A percentile compares a stretch with the other conserved stretches of the same genome.
These are phyloP conservation scores for Phenganax subtilis DNA, from an alignment of 92 coral and sea anemone species.

Conservation along the genomic window DNA sequence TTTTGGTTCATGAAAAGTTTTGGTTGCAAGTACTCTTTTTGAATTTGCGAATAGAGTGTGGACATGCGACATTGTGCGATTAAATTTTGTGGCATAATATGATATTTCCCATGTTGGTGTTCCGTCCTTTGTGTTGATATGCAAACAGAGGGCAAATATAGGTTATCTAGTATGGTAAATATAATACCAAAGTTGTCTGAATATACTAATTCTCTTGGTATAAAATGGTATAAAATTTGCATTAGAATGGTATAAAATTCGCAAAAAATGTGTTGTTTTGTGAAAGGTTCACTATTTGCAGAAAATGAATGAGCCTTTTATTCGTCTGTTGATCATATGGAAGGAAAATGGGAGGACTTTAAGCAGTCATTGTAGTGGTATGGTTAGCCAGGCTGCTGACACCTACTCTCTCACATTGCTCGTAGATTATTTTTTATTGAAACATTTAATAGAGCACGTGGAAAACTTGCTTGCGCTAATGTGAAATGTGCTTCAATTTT, in stretches of 20 bases:
- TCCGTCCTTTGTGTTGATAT: slow-evolving; percentile 19
- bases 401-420: background rate
- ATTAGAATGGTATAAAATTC: slow-evolving; percentile 23
- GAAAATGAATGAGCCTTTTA: slow-evolving; percentile 57
- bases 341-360: slow-evolving; percentile 49
- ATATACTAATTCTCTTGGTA: background rate
- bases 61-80: slow-evolving; percentile 39
- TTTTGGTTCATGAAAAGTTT: too few relatives aligned
- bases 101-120: slow-evolving; percentile 49
- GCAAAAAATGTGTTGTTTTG: slow-evolving; percentile 46
- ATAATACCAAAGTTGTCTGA: too few relatives aligned
- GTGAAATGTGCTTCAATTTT: slow-evolving; percentile 22
- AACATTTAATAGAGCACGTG: slow-evolving; percentile 8
- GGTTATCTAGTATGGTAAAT: background rate
- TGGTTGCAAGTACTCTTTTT: too few relatives aligned
- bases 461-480: slow-evolving; percentile 30
- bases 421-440: slow-evolving; percentile 9
- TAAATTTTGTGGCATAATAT: slow-evolving; percentile 5
- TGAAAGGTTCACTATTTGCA: slow-evolving; percentile 53
- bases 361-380: slow-evolving; percentile 26
- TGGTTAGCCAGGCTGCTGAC: slow-evolving; percentile 4
- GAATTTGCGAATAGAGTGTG: background rate
- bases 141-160: background rate
- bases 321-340: slow-evolving; percentile 45
- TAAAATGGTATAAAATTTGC: too few relatives aligned